Evolutionary conservation across 2,888 invertebrate genomes (phyloP).

Genomic region (Oxycera nigricornis): DNA sequence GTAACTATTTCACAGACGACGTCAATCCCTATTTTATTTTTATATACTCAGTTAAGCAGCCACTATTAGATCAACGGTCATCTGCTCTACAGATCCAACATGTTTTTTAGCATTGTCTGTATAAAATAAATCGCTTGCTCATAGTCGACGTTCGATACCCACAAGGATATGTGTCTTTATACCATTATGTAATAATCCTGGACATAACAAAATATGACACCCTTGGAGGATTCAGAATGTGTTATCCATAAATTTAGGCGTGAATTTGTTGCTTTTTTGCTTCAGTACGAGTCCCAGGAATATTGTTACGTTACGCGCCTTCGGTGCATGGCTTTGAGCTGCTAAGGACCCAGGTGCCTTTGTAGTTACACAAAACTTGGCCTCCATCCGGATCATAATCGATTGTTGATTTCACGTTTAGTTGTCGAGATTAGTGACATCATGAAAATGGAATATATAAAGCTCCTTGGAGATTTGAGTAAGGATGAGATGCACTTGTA

Average conservation of each 20-base stretch:
- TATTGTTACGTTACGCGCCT: conserved; percentile 9
- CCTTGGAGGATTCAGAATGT: conserved; percentile 47
- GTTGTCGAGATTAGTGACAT: conserved; percentile 10
- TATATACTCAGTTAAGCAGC: too few species aligned
- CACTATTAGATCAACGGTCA: not conserved
- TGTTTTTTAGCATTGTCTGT: not conserved
- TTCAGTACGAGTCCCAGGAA: conserved; percentile 13
- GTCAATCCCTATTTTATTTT: too few species aligned
- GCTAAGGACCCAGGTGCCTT: conserved; percentile 15
- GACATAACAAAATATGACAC: conserved; percentile 46
- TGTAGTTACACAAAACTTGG: conserved; percentile 40
- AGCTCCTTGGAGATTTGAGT: conserved; percentile 19
- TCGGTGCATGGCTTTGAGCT: conserved; percentile 5
- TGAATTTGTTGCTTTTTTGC: conserved; percentile 42
- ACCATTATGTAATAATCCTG: conserved; percentile 47
- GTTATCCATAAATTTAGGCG: conserved; percentile 44
- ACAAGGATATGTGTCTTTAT: conserved; percentile 45
- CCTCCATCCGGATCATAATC: conserved; percentile 42
- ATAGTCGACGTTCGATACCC: conserved; percentile 23
- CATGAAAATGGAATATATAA: conserved; percentile 19
- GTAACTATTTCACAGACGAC: too few species aligned
- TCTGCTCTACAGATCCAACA: not conserved
- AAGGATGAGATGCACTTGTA: not conserved
- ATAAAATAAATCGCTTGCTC: not conserved
- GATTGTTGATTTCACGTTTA: conserved; percentile 45